A percentile compares a stretch with the other conserved stretches of the same genome.
Conservation (phyloP, 2,797 vertebrate genomes). For the Clarias laeviceps region DNA sequence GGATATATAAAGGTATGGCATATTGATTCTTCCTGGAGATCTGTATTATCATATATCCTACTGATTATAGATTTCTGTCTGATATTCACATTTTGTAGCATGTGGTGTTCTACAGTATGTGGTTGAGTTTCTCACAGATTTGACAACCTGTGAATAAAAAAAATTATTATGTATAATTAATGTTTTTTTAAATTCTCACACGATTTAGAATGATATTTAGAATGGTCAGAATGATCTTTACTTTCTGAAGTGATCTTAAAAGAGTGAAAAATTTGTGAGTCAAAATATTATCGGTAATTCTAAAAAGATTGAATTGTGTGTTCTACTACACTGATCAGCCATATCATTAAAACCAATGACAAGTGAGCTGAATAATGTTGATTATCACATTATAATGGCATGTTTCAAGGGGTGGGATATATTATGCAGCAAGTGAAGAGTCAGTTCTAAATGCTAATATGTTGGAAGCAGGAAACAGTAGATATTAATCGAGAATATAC, state of each 20-base stretch:
- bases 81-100: background rate
- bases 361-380: background rate
- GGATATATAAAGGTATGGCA: slow-evolving; percentile 56
- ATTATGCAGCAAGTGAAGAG: too few relatives aligned
- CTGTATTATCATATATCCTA: background rate
- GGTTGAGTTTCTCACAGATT: background rate
- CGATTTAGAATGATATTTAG: too few relatives aligned
- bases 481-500: background rate
- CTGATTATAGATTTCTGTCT: background rate
- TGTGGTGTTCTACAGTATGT: background rate
- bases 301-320: background rate
- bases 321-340: too few relatives aligned
- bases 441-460: too few relatives aligned
- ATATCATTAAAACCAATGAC: too few relatives aligned
- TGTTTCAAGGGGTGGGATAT: too few relatives aligned
- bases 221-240: too few relatives aligned
- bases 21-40: background rate
- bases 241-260: background rate
- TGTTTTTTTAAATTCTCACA: too few relatives aligned
- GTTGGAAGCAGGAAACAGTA: background rate
- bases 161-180: background rate
- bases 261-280: background rate
- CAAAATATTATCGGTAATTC: background rate
- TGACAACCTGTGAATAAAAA: background rate
- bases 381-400: too few relatives aligned